Conservation (phyloP, 2,797 vertebrate genomes). For the Dryobates pubescens region DNA sequence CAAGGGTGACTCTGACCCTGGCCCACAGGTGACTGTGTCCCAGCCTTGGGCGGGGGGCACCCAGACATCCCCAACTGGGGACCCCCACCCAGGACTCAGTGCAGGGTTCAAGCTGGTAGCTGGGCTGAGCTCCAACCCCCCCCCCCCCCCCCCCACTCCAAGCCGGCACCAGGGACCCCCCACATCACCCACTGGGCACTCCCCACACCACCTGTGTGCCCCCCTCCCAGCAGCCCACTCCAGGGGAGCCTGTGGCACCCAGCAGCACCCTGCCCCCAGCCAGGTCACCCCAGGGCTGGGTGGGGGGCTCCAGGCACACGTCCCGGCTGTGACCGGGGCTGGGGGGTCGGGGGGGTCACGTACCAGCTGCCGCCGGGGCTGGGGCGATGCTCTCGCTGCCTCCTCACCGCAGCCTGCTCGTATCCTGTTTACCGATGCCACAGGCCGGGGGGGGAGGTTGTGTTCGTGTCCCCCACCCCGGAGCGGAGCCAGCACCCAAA, state of each 20-base stretch:
- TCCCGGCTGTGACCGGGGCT: neutral
- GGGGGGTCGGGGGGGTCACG: neutral
- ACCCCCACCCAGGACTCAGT: neutral
- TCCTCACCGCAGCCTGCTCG: neutral
- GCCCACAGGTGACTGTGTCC: neutral
- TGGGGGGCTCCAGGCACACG: neutral
- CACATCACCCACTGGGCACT: no score
- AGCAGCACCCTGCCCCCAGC: neutral
- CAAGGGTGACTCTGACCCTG: neutral
- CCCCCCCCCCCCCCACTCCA: neutral
- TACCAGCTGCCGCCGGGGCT: neutral
- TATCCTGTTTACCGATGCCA: constrained; percentile 11
- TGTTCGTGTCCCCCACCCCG: neutral
- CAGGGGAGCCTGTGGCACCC: neutral
- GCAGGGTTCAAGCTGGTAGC: neutral
- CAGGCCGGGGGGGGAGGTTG: neutral
- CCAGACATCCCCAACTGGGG: neutral
- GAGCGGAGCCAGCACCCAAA: neutral
- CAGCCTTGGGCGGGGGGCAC: neutral
- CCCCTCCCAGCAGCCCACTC: neutral
- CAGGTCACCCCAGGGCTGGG: neutral
- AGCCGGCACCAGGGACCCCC: neutral
- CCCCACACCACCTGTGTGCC: neutral
- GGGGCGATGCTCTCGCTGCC: neutral
- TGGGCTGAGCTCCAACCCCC: neutral